phyloP scores from a whole-genome alignment of 2,113 vertebrate genomes.

The Perca fluviatilis region DNA sequence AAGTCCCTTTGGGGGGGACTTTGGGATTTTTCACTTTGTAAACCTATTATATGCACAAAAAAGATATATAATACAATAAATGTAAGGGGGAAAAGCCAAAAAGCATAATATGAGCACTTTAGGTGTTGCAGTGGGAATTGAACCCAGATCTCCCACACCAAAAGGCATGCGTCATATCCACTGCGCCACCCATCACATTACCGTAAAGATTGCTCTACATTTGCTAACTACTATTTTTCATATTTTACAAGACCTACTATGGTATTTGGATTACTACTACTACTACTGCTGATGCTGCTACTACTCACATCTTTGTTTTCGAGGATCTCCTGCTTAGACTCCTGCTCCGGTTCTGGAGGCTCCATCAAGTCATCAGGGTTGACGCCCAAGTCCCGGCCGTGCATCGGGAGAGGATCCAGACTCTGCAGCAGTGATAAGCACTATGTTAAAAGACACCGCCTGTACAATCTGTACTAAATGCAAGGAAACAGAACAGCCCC shows the following conservation, averaged over 20 bases:
- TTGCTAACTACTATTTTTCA: background rate
- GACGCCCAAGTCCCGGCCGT: conserved; percentile 89
- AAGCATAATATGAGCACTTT: too few relatives aligned
- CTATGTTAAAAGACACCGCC: background rate
- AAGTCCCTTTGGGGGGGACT: too few relatives aligned
- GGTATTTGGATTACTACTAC: background rate
- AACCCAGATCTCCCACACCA: too few relatives aligned
- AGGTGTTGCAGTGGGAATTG: too few relatives aligned
- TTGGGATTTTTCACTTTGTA: too few relatives aligned
- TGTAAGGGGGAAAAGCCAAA: too few relatives aligned
- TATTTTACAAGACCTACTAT: background rate
- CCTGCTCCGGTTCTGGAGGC: conserved; percentile 89
- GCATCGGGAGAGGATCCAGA: conserved; percentile 92
- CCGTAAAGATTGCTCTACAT: background rate
- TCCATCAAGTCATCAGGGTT: conserved; percentile 89
- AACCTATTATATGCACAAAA: too few relatives aligned
- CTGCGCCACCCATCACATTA: too few relatives aligned
- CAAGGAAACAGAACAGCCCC: background rate
- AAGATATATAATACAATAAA: too few relatives aligned
- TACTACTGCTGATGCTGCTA: background rate
- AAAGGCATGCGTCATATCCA: too few relatives aligned
- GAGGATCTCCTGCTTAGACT: conserved; percentile 93
- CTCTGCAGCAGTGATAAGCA: conserved; percentile 80
- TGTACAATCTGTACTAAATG: background rate
- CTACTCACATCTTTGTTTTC: conserved; percentile 95